These are phyloP conservation scores for Drosophila tsacasi DNA, from an alignment of 1,140 invertebrate species.

Conservation along the genomic window DNA sequence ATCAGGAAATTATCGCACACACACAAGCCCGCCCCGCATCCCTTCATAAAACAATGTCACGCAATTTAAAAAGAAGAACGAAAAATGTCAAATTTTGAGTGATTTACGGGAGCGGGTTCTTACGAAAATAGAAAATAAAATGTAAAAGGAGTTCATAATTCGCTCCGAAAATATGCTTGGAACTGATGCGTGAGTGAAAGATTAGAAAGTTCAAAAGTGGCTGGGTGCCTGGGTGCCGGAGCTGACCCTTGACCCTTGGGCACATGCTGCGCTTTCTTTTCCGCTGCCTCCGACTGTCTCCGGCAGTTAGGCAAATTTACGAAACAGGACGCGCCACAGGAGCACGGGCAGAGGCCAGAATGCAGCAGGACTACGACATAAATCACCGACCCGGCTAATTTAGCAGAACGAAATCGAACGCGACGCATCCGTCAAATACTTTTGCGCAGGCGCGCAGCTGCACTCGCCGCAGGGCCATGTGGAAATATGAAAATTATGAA, in stretches of 20 bases:
- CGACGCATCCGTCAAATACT: slow-evolving; percentile 67
- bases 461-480: slow-evolving; percentile 30
- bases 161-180: slow-evolving; percentile 25
- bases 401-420: slow-evolving; percentile 73
- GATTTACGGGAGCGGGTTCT: slow-evolving; percentile 78
- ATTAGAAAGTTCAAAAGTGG: slow-evolving; percentile 60
- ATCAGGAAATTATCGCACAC: slow-evolving; percentile 45
- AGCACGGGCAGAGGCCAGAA: slow-evolving; percentile 24
- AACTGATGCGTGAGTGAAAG: slow-evolving; percentile 52
- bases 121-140: slow-evolving; percentile 66
- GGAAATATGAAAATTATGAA: slow-evolving; percentile 76
- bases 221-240: slow-evolving; percentile 10
- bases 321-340: slow-evolving; percentile 64
- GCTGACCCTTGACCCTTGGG: slow-evolving; percentile 33
- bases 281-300: slow-evolving; percentile 7
- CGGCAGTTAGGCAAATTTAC: slow-evolving; percentile 74
- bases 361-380: slow-evolving; percentile 59
- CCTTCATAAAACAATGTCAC: slow-evolving; percentile 81
- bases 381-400: slow-evolving; percentile 71
- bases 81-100: slow-evolving; percentile 84
- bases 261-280: slow-evolving; percentile 52
- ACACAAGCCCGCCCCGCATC: slow-evolving; percentile 36
- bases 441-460: slow-evolving; percentile 73
- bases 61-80: slow-evolving; percentile 69
- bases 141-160: slow-evolving; percentile 75